Conservation (phyloP, 2,113 vertebrate genomes). For the Nothoprocta perdicaria region DNA sequence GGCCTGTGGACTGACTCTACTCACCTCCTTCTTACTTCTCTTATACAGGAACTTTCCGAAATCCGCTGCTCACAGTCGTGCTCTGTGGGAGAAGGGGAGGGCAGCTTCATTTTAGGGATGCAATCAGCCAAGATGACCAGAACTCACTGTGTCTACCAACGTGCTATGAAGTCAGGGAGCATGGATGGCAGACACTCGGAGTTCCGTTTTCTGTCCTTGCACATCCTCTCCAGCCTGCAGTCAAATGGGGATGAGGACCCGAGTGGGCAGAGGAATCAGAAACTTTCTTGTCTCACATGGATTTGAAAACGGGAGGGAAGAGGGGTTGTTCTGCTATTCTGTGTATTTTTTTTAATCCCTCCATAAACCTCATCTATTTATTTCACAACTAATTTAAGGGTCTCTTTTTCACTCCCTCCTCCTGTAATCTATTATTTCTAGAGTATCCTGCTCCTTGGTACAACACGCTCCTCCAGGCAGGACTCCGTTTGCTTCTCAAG, state of each 20-base stretch:
- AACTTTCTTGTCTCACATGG: background rate
- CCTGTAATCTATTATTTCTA: constrained; percentile 23
- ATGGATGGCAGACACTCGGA: background rate
- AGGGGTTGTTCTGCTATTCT: background rate
- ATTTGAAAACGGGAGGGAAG: background rate
- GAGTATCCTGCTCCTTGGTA: background rate
- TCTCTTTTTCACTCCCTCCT: background rate
- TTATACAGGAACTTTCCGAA: background rate
- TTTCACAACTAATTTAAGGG: background rate
- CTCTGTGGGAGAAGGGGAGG: background rate
- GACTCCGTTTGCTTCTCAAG: background rate
- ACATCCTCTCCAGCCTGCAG: background rate
- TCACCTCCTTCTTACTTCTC: background rate
- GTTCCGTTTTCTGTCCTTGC: background rate
- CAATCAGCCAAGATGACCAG: background rate
- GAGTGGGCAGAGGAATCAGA: background rate
- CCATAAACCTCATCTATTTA: background rate
- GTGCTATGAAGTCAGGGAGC: background rate
- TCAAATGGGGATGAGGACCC: background rate
- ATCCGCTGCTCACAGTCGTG: background rate
- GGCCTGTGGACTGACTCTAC: background rate
- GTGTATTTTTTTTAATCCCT: background rate
- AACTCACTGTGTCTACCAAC: background rate
- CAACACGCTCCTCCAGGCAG: constrained; percentile 1
- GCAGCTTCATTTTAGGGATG: background rate